phyloP scores from a whole-genome alignment of 2,888 invertebrate species.

The Coremacera marginata region DNA sequence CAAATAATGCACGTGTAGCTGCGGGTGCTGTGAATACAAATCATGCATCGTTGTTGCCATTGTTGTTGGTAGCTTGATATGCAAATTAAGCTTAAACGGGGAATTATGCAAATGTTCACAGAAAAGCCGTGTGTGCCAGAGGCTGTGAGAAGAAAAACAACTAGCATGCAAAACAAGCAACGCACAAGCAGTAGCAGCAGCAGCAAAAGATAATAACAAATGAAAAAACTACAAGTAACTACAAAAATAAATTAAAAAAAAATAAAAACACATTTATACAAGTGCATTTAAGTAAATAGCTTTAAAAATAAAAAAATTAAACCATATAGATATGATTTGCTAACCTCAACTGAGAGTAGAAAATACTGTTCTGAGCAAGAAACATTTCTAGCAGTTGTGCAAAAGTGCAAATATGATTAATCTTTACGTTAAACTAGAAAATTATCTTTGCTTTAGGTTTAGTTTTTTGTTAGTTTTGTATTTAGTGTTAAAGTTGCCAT shows the following conservation, averaged over 20 bases:
- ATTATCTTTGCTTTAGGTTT: too few species aligned
- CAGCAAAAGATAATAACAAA: background rate
- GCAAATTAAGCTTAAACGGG: background rate
- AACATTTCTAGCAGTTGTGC: too few species aligned
- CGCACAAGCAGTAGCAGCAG: too few species aligned
- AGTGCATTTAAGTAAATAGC: background rate
- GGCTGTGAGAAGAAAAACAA: background rate
- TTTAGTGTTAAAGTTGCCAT: too few species aligned
- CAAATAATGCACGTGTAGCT: background rate
- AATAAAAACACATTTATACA: background rate
- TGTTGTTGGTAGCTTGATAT: background rate
- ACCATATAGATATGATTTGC: background rate
- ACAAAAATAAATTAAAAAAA: background rate
- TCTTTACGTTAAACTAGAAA: too few species aligned
- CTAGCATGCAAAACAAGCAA: background rate
- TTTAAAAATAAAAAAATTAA: background rate
- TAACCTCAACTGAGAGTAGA: too few species aligned
- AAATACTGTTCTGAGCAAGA: too few species aligned
- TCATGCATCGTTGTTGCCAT: background rate
- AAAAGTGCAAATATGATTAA: too few species aligned
- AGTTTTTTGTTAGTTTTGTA: too few species aligned
- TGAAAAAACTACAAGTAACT: background rate
- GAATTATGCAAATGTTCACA: slow-evolving; percentile 12
- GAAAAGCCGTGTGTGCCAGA: background rate
- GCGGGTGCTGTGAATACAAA: background rate